These are phyloP conservation scores for Zingel zingel DNA, from an alignment of 2,113 vertebrate species.

Conservation along the genomic window DNA sequence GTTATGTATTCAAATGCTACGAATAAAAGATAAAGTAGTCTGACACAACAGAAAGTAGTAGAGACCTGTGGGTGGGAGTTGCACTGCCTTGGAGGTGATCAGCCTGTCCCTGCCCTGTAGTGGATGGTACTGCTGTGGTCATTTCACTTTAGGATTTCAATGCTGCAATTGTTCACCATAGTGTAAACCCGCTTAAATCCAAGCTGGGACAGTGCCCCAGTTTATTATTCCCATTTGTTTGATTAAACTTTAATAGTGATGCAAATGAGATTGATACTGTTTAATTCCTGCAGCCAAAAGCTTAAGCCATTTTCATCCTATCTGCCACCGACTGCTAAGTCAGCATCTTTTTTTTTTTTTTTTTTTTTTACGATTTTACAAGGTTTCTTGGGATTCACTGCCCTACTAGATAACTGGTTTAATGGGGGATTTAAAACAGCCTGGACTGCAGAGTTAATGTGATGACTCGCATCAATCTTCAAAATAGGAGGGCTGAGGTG, in stretches of 20 bases:
- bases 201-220: conserved; percentile 7
- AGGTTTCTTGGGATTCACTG: conserved; percentile 48
- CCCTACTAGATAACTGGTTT: conserved; percentile 37
- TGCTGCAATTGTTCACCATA: not conserved
- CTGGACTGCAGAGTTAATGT: conserved; percentile 58
- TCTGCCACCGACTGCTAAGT: conserved; percentile 44
- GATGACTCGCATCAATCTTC: conserved; percentile 66
- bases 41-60: not conserved
- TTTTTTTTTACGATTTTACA: conserved; percentile 39
- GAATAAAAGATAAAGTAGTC: not conserved
- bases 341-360: conserved; percentile 22
- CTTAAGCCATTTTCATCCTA: conserved; percentile 16
- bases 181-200: conserved; percentile 44
- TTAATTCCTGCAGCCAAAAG: conserved; percentile 40
- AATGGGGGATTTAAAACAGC: conserved; percentile 56
- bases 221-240: conserved; percentile 60
- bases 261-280: conserved; percentile 39
- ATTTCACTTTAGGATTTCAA: conserved; percentile 27
- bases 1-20: not conserved
- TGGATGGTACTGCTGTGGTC: conserved; percentile 26
- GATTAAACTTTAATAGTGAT: conserved; percentile 61
- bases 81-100: conserved; percentile 26
- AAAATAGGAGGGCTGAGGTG: conserved; percentile 39
- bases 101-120: conserved; percentile 14
- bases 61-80: conserved; percentile 2